Evolutionary conservation across 2,888 invertebrate species (phyloP), one percentile per base, ranked within the genome.

Genomic region (Andrena minutula): DNA sequence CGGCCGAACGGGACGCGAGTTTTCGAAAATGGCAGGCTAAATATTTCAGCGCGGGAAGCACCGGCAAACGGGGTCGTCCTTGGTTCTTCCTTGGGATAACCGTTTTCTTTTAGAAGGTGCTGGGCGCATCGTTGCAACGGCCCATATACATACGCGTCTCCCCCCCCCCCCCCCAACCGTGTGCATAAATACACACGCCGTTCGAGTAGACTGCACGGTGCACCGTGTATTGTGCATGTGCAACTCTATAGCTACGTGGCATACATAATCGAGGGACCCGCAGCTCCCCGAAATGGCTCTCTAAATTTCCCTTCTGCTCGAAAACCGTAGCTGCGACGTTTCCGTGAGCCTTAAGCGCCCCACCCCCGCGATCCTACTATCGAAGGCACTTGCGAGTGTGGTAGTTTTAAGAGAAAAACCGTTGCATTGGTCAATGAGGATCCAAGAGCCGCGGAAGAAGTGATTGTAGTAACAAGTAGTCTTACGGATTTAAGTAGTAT

Each of bases 41-140:
- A 90, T 90, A 90, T 90, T 90, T 89, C 82, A 90, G 65, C 64
- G 75, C 49, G 79, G 58, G 74, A 78, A 86, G 72, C 79, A 80
- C 49, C 77, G 70, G 32, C 35, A 68, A 79, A 74, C 56, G 16
- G 65, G 70, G 41, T 60, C 63, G 49, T n/a, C 60, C 51, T 61
- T 35, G 26, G 61, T 23, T 63, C 47, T 66, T 47, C 16, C 65
- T 75, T 65, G 61, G 82, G 69, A 86, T 86, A 86, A 82, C 87
- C 71, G 76, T 86, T 84, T 80, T 60, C 84, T 79, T 83, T 83
- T 71, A 78, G 53, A 64, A 79, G 72, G 53, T 73, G 81, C 41
- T 66, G 41, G 58, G 20, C 26, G 20, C 56, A 32, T 70, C 73
- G 71, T 68, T 74, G 72, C 64, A 65, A 20, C 65, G 49, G 60